Evolutionary conservation across 2,797 vertebrate species (phyloP).

Genomic region (Sebastes goodei): DNA sequence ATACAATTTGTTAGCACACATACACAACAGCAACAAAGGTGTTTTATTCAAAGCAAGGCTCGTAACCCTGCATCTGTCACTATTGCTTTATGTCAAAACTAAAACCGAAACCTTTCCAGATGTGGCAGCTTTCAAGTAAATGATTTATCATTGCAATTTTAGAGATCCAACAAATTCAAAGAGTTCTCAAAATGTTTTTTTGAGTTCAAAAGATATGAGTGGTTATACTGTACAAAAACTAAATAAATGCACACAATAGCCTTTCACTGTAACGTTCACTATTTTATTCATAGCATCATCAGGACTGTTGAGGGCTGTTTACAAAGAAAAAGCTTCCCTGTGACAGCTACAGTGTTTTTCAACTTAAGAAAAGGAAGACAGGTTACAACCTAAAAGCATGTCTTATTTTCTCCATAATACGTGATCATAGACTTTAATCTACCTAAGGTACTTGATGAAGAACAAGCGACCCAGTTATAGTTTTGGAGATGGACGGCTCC

Average conservation of each 20-base stretch:
- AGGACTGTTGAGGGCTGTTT: not conserved
- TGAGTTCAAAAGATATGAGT: not conserved
- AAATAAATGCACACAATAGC: not conserved
- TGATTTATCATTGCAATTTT: constrained; percentile 1
- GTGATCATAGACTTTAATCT: constrained; percentile 7
- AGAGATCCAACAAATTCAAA: not conserved
- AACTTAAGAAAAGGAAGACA: not conserved
- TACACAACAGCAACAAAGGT: not conserved
- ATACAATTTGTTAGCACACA: not conserved
- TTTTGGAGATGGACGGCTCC: not conserved
- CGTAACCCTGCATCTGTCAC: not conserved
- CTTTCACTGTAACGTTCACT: not conserved
- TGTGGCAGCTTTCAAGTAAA: not conserved
- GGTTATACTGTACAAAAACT: not conserved
- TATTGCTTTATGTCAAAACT: not conserved
- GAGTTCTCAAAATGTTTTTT: not conserved
- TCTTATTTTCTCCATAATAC: not conserved
- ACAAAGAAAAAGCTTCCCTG: not conserved
- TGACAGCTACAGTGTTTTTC: not conserved
- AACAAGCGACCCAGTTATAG: not conserved
- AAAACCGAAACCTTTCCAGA: not conserved
- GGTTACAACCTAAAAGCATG: not conserved
- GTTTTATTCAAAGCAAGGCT: not conserved
- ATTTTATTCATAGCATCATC: not conserved
- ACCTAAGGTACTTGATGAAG: not conserved